phyloP scores from a whole-genome alignment of 2,797 vertebrate species.

The Tangara arthus region DNA sequence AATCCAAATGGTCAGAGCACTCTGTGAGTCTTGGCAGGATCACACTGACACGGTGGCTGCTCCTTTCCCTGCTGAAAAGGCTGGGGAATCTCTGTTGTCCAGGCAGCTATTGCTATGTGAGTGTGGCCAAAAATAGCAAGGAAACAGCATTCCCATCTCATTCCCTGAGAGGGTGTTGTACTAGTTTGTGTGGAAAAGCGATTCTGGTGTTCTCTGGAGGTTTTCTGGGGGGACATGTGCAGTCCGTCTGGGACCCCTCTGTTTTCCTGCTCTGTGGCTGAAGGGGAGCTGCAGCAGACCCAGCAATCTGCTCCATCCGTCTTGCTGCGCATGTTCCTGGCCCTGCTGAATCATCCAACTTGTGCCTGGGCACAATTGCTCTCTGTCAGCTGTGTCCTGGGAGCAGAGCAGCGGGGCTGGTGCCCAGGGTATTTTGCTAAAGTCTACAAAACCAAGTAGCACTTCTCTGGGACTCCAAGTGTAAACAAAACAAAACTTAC shows the following conservation, averaged over 20 bases:
- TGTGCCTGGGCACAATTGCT: not conserved
- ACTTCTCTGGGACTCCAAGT: not conserved
- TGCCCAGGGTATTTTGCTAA: conserved; percentile 19
- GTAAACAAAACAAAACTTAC: not conserved
- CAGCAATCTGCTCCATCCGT: not conserved
- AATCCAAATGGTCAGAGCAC: not conserved
- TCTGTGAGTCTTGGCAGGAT: not conserved
- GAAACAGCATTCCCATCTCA: not conserved
- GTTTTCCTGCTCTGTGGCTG: not conserved
- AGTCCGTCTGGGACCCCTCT: not conserved
- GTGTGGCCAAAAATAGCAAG: conserved; percentile 23
- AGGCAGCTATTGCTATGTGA: not conserved
- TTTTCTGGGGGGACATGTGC: not conserved
- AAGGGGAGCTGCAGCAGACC: not conserved
- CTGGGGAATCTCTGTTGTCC: not conserved
- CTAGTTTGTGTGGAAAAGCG: not conserved
- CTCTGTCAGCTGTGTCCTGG: not conserved
- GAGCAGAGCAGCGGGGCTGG: not conserved
- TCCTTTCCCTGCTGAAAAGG: not conserved
- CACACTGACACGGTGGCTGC: not conserved
- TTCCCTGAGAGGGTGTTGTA: not conserved
- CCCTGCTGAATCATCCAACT: conserved; percentile 27
- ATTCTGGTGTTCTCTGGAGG: not conserved
- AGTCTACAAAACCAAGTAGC: not conserved
- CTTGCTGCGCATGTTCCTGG: not conserved